A percentile compares a stretch with the other conserved stretches of the same genome.
Conservation (phyloP, 2,888 invertebrate species). For the Heliothis peltigera region DNA sequence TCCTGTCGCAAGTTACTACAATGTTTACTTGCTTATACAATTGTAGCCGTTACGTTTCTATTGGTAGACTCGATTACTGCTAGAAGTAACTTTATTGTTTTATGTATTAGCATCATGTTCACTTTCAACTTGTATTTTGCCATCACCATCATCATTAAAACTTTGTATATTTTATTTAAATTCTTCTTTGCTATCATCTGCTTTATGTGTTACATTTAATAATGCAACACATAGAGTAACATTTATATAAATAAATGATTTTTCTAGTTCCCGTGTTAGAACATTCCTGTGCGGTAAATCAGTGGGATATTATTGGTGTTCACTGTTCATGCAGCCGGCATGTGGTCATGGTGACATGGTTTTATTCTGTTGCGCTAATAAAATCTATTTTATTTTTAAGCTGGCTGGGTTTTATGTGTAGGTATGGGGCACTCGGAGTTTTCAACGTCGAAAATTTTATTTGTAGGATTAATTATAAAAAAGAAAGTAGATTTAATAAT, state of each 20-base stretch:
- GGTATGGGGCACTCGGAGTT: slow-evolving; percentile 10
- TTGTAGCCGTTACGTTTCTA: slow-evolving; percentile 1
- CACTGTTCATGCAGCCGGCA: slow-evolving; percentile 40
- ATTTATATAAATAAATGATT: slow-evolving; percentile 6
- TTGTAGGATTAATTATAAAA: slow-evolving; percentile 5
- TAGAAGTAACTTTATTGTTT: background rate
- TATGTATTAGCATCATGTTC: background rate
- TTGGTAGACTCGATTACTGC: slow-evolving; percentile 1
- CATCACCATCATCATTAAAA: background rate
- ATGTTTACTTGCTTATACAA: background rate
- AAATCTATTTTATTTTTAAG: slow-evolving; percentile 56
- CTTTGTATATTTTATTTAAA: background rate
- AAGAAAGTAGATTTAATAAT: too few relatives aligned
- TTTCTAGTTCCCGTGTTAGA: slow-evolving; percentile 6
- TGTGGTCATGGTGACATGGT: slow-evolving; percentile 46
- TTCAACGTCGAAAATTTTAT: background rate
- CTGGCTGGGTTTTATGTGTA: slow-evolving; percentile 44
- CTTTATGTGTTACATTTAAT: background rate
- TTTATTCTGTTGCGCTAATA: slow-evolving; percentile 42
- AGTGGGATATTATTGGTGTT: slow-evolving; percentile 51
- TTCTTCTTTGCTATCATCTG: background rate
- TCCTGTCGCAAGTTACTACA: too few relatives aligned
- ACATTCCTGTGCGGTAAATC: slow-evolving; percentile 36
- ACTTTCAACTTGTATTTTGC: background rate
- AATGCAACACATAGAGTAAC: background rate